Conservation (phyloP, 2,797 vertebrate genomes). For the Acanthurus tractus region DNA sequence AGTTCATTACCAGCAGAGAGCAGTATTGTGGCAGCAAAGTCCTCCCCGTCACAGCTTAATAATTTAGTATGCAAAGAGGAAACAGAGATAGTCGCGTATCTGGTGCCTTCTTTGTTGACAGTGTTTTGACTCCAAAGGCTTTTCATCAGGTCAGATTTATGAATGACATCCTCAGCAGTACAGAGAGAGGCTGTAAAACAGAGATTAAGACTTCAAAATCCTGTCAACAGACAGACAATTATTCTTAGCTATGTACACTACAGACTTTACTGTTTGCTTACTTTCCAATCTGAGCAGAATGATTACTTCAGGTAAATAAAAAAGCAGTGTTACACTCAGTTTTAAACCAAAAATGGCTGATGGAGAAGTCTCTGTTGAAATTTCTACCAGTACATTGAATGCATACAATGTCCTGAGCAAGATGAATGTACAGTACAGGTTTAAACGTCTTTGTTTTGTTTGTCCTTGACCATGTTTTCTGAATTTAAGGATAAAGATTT, state of each 20-base stretch:
- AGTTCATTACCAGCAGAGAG: conserved; percentile 83
- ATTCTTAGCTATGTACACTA: conserved; percentile 29
- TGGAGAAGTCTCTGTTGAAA: background rate
- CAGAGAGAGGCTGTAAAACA: conserved; percentile 56
- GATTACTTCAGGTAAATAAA: conserved; percentile 21
- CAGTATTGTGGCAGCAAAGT: conserved; percentile 84
- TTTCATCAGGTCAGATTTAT: conserved; percentile 74
- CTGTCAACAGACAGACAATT: conserved; percentile 27
- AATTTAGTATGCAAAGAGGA: conserved; percentile 72
- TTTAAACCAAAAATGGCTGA: background rate
- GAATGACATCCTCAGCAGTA: conserved; percentile 64
- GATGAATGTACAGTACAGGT: background rate
- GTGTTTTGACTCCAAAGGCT: conserved; percentile 69
- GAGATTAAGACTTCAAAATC: conserved; percentile 70
- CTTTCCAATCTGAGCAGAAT: conserved; percentile 7
- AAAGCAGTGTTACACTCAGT: background rate
- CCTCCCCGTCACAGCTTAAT: conserved; percentile 40
- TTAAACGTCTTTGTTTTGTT: background rate
- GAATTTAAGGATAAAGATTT: background rate
- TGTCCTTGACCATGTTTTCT: background rate
- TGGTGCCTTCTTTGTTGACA: conserved; percentile 66
- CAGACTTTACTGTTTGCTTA: background rate
- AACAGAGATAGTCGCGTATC: conserved; percentile 59
- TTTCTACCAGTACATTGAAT: background rate
- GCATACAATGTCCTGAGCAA: background rate